Evolutionary conservation across 92 coral and sea anemone species (phyloP).

Genomic region (Desmophyllum pertusum): DNA sequence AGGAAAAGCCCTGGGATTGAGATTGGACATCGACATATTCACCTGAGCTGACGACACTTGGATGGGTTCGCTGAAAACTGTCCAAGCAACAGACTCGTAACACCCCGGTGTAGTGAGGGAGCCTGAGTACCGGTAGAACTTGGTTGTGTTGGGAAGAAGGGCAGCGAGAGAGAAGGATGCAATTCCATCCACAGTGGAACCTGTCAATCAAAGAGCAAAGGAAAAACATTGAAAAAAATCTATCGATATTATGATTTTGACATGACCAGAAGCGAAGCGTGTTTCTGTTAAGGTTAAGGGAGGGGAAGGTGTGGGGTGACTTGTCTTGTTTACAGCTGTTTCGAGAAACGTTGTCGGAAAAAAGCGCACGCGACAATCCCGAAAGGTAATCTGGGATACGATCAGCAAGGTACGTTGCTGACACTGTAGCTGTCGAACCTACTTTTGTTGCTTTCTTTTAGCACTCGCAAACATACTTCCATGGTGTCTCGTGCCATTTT

Average conservation of each 20-base stretch:
- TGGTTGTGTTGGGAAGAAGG: slow-evolving; percentile 49
- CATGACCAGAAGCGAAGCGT: not conserved
- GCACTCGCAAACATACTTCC: too few species aligned
- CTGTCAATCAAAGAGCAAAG: not conserved
- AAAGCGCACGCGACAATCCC: too few species aligned
- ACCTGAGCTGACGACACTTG: slow-evolving; percentile 29
- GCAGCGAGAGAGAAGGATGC: slow-evolving; percentile 1
- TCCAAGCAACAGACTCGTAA: slow-evolving; percentile 73
- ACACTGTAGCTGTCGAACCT: too few species aligned
- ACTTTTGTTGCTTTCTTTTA: too few species aligned
- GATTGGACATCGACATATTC: not conserved
- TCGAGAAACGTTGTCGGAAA: too few species aligned
- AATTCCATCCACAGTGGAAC: not conserved
- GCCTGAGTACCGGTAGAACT: slow-evolving; percentile 80
- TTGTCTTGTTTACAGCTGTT: too few species aligned
- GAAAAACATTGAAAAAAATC: not conserved
- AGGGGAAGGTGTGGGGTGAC: too few species aligned
- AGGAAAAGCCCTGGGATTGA: too few species aligned
- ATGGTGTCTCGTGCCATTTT: too few species aligned
- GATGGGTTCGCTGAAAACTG: slow-evolving; percentile 40
- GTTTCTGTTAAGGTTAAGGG: not conserved
- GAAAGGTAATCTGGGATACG: too few species aligned
- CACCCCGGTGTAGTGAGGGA: slow-evolving; percentile 82
- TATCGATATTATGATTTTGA: not conserved
- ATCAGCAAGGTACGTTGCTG: too few species aligned